Percentiles rank a stretch among this genome's conserved stretches.
Evolutionary conservation across 2,888 invertebrate species (phyloP).

Genomic region (Limnephilus auricula): DNA sequence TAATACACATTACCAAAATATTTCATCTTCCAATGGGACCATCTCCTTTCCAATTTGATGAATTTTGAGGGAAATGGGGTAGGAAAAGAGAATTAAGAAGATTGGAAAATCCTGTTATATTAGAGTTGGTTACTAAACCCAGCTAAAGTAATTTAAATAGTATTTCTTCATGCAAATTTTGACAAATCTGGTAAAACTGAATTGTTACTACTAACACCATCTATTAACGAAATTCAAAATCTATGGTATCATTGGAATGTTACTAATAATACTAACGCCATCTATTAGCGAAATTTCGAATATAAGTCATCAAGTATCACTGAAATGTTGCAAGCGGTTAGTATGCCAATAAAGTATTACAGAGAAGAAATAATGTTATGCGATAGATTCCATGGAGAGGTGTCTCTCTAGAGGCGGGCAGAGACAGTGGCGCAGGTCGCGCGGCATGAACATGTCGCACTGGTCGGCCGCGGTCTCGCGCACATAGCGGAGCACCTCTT

Average conservation of each 20-base stretch:
- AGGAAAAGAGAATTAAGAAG: not conserved
- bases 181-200: not conserved
- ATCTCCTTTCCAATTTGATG: not conserved
- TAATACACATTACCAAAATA: not conserved
- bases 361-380: not conserved
- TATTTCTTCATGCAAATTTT: not conserved
- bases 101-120: not conserved
- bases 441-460: conserved; percentile 83
- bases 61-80: not conserved
- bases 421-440: conserved; percentile 83
- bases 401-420: conserved; percentile 81
- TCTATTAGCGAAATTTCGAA: not conserved
- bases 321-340: not conserved
- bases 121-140: not conserved
- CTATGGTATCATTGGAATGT: not conserved
- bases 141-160: not conserved
- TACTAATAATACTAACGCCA: not conserved
- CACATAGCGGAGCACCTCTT: conserved; percentile 77
- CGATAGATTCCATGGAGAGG: not conserved
- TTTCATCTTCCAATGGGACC: not conserved
- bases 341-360: not conserved
- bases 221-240: not conserved
- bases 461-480: conserved; percentile 77
- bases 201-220: not conserved
- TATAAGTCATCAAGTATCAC: not conserved